Base-by-base conservation (phyloP, 2,888 invertebrate species). In the Auanema freiburgensis region DNA sequence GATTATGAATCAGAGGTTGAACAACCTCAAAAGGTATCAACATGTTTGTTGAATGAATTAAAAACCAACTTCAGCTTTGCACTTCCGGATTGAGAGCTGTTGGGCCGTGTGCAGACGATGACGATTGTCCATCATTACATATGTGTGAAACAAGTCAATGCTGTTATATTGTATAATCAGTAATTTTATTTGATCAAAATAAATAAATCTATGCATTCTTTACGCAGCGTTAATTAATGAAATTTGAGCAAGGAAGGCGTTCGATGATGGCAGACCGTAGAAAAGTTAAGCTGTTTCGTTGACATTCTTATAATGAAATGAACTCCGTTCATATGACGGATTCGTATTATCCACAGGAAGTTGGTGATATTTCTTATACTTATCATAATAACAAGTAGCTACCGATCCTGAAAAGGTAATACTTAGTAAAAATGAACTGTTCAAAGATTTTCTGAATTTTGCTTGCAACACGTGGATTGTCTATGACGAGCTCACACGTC, bases 91-190 rank as follows among this genome's bases (percentile, higher is more conserved):
- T 74, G 3, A 57, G 65, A 1, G 62, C 71, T 1, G 69, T 74
- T 16, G 74, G 74, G 0, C 74, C 71, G 1, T 74, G 74, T 46
- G 64, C 71, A 2, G 74, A 74, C 3, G 74, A 74, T 46, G 60
- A 66, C 2, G 74, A 74, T 21, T 74, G 74, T 25, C 74, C 74
- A 8, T 63, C 74, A 1, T 60, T 74, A 6, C 74, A 74, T 58
- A 63, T 63, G 33, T 74, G 71, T 44, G 71, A 74, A 44, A 59
- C 62, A 5, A 65, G 63, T n/a, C 63, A 65, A 56, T 71, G 71
- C 41, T 74, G 74, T 43, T 74, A 71, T 61, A 53, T 58, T 40
- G 62, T 61, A 25, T 62, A 62, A 60, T 33, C 16, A 21, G 24
- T 21, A 43, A 42, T 21, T 42, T 56, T 56, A 42, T 56, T 43